Percentiles rank a stretch among this genome's conserved stretches.
Conservation (phyloP, 2,797 vertebrate genomes). For the Xenopus petersii region DNA sequence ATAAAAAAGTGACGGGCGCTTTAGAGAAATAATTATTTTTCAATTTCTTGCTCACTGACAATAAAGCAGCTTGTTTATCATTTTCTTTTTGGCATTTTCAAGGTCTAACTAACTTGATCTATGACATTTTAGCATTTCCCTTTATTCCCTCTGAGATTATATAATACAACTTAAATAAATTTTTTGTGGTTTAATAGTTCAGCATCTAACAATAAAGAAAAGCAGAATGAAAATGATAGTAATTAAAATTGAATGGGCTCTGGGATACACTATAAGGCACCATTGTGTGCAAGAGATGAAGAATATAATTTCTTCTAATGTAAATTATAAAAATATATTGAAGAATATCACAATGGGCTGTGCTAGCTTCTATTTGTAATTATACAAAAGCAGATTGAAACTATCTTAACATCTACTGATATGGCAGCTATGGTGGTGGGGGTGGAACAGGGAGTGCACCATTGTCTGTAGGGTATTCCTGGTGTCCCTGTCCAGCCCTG, state of each 20-base stretch:
- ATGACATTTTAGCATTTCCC: constrained; percentile 41
- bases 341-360: no score
- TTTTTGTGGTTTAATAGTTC: background rate
- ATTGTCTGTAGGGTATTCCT: no score
- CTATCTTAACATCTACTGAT: no score
- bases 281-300: constrained; percentile 14
- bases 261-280: constrained; percentile 8
- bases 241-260: constrained; percentile 25
- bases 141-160: constrained; percentile 33
- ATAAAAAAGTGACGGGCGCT: background rate
- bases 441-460: no score
- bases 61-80: constrained; percentile 23
- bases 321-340: background rate
- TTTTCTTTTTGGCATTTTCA: constrained; percentile 45
- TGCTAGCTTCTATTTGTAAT: no score
- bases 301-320: constrained; percentile 17
- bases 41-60: constrained; percentile 17
- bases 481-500: no score
- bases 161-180: constrained; percentile 32
- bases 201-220: constrained; percentile 24
- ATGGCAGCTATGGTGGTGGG: no score
- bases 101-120: constrained; percentile 29
- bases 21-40: constrained; percentile 15
- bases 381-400: no score
- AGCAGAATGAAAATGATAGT: constrained; percentile 20